Evolutionary conservation across 2,113 vertebrate species (phyloP), one percentile per base, ranked within the genome.

Genomic region (Semicossyphus pulcher): DNA sequence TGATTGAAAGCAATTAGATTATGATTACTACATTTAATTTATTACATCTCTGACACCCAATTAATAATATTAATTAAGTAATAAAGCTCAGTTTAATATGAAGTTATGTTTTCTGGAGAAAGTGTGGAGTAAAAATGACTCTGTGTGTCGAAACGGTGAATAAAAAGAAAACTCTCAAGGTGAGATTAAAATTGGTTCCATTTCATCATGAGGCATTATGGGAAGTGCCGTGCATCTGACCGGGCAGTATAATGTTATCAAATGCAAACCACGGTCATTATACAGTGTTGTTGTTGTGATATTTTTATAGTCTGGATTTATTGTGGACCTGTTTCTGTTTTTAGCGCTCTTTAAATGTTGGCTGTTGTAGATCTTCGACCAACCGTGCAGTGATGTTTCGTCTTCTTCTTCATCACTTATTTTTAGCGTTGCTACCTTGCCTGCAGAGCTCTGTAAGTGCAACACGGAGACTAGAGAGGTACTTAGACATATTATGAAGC

Each of bases 1-100:
- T 85, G 86, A 90, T 26, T 88, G 84, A 86, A 87, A 81, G 86
- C 77, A 82, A 90, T 90, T 84, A 84, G 81, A 90, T 89, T 84
- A 86, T 89, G 74, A 86, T 89, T 86, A 86, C 65, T 63, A 78
- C 68, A 87, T 80, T 61, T 86, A 76, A 89, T 87, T 88, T 78
- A 84, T 87, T 82, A 82, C 61, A 71, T 26, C 41, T 59, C 63
- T 54, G 42, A 10, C 62, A 51, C 42, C 0, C 41, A 23, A 51
- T 53, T 57, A 68, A 71, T 36, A 76, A 44, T 68, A 71, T 73
- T 31, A 64, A 63, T 9, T 14, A 56, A 63, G 64, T 59, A 12
- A n/a, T 28, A 2, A 49, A 25, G 0, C 47, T 54, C 0, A 25
- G 9, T 62, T 3, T 10, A 44, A 10, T 16, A 32, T 68, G 6